Base-by-base conservation (phyloP, 1,140 invertebrate species). In the Danaus plexippus region DNA sequence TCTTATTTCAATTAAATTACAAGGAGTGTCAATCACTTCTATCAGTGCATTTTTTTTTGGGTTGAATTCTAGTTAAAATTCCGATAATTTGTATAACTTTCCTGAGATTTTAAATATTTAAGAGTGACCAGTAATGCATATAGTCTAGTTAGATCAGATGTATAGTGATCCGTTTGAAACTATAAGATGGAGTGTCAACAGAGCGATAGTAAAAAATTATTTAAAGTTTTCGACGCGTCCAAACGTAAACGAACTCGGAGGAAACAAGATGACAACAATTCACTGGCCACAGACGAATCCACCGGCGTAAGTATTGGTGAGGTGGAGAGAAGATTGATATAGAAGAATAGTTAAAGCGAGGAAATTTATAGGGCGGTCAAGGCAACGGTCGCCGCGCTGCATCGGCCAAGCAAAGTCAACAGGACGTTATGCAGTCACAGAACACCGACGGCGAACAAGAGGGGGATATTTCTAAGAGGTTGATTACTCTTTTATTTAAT, bases 161-260 rank as follows among this genome's bases (percentile, higher is more conserved):
- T 77, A 63, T 51, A 59, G 61, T 42, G 76, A 81, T 66, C 73
- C 70, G 10, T 73, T 74, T 49, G 57, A 66, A 44, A 60, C 69
- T 59, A 67, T 77, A 41, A 60, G 67, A 86, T 86, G 83, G 83
- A 84, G 69, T 79, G 74, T 77, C 72, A 83, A 67, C 52, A 71
- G 61, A 76, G 75, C 62, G 80, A 84, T 80, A 86, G 80, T 66
- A 83, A 84, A 69, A 86, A 83, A 81, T 63, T 86, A 66, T 74
- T 77, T 54, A 80, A 84, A 79, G 80, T 86, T 57, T 84, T 79
- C 51, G 83, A 86, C 46, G 76, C 77, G 11, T 71, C 82, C 0
- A 81, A 81, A 69, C 74, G 73, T 45, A 84, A 83, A 58, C 67
- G 73, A 10, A 63, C 60, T 11, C 71, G 73, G 49, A 81, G 77